A percentile compares a stretch with the other conserved stretches of the same genome.
Conservation (phyloP, 2,888 invertebrate species). For the Artemia sinica region DNA sequence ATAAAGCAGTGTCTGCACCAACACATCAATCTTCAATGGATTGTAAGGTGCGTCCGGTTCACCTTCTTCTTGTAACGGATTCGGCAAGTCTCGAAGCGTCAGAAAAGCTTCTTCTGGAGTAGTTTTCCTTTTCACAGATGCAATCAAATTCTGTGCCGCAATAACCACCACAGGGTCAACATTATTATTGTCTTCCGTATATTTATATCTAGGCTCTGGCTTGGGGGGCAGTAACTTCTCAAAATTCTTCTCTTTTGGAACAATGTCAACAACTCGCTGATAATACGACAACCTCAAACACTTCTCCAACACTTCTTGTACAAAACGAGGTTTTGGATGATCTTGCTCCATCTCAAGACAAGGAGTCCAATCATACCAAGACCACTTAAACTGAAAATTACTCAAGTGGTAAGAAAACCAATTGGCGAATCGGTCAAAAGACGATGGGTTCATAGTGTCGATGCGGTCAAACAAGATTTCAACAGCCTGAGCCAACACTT, state of each 20-base stretch:
- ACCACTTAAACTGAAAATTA: constrained; percentile 98
- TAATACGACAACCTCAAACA: constrained; percentile 80
- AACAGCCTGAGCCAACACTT: constrained; percentile 85
- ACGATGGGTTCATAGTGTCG: constrained; percentile 89
- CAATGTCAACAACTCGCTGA: constrained; percentile 76
- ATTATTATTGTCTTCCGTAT: constrained; percentile 54
- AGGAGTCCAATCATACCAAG: constrained; percentile 90
- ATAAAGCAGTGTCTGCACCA: constrained; percentile 82
- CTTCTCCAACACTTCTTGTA: constrained; percentile 74
- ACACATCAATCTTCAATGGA: constrained; percentile 86
- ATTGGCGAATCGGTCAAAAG: constrained; percentile 82
- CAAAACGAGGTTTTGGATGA: constrained; percentile 84
- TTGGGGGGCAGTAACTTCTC: constrained; percentile 62
- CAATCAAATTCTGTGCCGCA: constrained; percentile 16
- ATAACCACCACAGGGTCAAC: constrained; percentile 5
- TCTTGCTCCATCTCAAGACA: constrained; percentile 65
- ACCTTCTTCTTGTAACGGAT: constrained; percentile 52
- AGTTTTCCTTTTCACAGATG: constrained; percentile 42
- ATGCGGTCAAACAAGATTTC: constrained; percentile 89
- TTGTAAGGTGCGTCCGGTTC: constrained; percentile 51
- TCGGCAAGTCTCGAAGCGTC: constrained; percentile 68
- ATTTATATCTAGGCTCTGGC: constrained; percentile 76
- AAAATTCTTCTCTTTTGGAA: constrained; percentile 56
- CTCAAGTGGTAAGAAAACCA: constrained; percentile 98
- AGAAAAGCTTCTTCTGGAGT: constrained; percentile 73